phyloP scores from a whole-genome alignment of 2,888 invertebrate species.

The Diachrysia chrysitis region DNA sequence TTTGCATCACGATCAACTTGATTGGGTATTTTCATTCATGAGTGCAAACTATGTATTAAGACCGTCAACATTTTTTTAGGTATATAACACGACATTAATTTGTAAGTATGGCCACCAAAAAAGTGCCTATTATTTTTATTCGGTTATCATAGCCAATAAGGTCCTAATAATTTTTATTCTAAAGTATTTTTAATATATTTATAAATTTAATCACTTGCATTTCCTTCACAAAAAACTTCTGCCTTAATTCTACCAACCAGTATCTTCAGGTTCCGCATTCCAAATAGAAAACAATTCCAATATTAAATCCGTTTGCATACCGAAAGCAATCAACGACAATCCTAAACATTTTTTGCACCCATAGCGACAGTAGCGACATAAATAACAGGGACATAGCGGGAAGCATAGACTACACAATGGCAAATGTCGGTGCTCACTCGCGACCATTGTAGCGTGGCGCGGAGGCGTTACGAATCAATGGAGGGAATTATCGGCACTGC shows the following conservation, averaged over 20 bases:
- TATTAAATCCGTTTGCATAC: slow-evolving; percentile 52
- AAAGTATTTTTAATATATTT: no score
- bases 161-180: no score
- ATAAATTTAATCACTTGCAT: no score
- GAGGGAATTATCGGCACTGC: slow-evolving; percentile 87
- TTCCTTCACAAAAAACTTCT: background rate
- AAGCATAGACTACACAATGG: slow-evolving; percentile 87
- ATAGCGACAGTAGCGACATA: slow-evolving; percentile 71
- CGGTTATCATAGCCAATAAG: background rate
- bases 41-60: slow-evolving; percentile 11
- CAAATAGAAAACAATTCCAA: slow-evolving; percentile 52
- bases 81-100: background rate
- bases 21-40: slow-evolving; percentile 62
- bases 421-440: slow-evolving; percentile 88
- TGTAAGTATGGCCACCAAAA: background rate
- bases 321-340: slow-evolving; percentile 54
- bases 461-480: slow-evolving; percentile 90
- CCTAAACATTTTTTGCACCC: slow-evolving; percentile 58
- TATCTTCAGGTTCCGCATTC: slow-evolving; percentile 21
- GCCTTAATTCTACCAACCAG: background rate
- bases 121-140: background rate
- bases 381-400: slow-evolving; percentile 81
- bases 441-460: slow-evolving; percentile 88
- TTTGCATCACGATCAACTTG: slow-evolving; percentile 48
- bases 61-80: background rate